phyloP scores from a whole-genome alignment of 1,140 invertebrate genomes.

The Musca vetustissima region DNA sequence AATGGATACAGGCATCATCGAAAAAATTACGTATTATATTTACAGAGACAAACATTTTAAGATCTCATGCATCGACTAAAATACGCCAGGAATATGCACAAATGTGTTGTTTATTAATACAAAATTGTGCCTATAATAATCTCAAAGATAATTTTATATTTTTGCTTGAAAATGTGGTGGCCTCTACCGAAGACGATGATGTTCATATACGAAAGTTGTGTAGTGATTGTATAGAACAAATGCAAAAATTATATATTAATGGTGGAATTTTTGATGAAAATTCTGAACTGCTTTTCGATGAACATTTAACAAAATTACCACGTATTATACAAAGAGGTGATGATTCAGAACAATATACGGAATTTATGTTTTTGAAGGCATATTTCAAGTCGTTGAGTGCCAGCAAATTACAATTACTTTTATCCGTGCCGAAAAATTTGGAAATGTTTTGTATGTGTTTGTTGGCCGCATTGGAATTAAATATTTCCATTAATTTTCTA shows the following conservation, averaged over 20 bases:
- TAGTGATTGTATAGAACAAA: constrained; percentile 27
- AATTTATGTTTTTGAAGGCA: constrained; percentile 48
- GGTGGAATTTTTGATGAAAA: constrained; percentile 45
- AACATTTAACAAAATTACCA: constrained; percentile 44
- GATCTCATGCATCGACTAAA: constrained; percentile 34
- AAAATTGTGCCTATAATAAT: constrained; percentile 38
- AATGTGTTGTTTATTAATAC: constrained; percentile 42
- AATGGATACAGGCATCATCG: constrained; percentile 43
- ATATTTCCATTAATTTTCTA: constrained; percentile 36
- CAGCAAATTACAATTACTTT: constrained; percentile 37
- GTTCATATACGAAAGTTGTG: constrained; percentile 32
- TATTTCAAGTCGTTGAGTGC: constrained; percentile 41
- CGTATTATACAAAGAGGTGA: constrained; percentile 44
- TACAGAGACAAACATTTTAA: constrained; percentile 36
- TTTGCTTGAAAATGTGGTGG: constrained; percentile 46
- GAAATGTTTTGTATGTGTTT: constrained; percentile 47
- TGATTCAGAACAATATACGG: constrained; percentile 46
- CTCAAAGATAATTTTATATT: constrained; percentile 40
- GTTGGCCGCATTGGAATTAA: constrained; percentile 38
- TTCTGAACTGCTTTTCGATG: constrained; percentile 41
- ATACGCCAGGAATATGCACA: constrained; percentile 39
- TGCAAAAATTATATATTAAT: constrained; percentile 33
- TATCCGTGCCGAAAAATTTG: constrained; percentile 42
- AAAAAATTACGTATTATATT: constrained; percentile 38
- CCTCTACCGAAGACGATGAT: constrained; percentile 46